Evolutionary conservation across 1,140 invertebrate species (phyloP).

Genomic region (Chironomus tepperi): DNA sequence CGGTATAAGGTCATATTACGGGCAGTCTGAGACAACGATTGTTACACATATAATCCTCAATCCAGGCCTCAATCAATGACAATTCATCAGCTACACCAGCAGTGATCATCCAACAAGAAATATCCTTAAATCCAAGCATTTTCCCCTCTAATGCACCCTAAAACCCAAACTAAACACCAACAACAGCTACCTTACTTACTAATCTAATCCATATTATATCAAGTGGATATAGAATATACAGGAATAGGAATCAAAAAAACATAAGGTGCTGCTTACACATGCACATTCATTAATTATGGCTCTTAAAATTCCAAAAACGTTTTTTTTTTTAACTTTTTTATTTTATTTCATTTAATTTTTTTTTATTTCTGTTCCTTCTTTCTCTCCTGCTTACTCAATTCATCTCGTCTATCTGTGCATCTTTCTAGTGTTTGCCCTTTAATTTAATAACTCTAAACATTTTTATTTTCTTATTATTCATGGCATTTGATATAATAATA

Average conservation of each 20-base stretch:
- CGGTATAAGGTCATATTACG: too few relatives aligned
- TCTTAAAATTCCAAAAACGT: conserved; percentile 22
- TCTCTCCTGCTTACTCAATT: neutral
- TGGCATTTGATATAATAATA: conserved; percentile 17
- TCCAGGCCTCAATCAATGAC: too few relatives aligned
- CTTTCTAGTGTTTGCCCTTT: neutral
- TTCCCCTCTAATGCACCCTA: too few relatives aligned
- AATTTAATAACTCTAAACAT: neutral
- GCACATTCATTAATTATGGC: conserved; percentile 17
- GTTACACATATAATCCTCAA: too few relatives aligned
- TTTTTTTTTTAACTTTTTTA: neutral
- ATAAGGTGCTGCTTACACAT: neutral
- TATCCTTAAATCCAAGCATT: too few relatives aligned
- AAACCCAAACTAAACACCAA: too few relatives aligned
- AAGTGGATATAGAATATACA: too few relatives aligned
- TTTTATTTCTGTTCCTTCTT: neutral
- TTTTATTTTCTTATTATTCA: neutral
- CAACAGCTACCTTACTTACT: too few relatives aligned
- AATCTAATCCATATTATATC: too few relatives aligned
- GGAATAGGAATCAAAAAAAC: neutral
- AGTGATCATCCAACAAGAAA: too few relatives aligned
- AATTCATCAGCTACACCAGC: too few relatives aligned
- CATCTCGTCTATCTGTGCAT: neutral
- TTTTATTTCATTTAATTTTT: neutral
- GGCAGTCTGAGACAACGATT: too few relatives aligned